These are phyloP conservation scores for Girardinichthys multiradiatus DNA, from an alignment of 2,113 vertebrate genomes.

Conservation along the genomic window DNA sequence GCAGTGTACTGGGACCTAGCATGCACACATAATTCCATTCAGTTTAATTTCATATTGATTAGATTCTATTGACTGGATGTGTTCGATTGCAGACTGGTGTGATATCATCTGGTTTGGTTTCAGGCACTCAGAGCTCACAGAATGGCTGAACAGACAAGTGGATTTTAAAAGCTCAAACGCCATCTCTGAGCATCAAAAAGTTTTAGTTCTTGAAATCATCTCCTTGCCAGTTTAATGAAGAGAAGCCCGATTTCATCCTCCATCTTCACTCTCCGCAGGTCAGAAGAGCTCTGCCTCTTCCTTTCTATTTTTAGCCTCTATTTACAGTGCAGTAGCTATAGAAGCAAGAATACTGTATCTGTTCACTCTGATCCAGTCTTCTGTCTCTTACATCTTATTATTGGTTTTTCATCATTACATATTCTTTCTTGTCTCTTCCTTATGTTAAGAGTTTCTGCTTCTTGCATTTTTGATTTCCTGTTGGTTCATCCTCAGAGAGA, in stretches of 20 bases:
- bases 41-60: slow-evolving; percentile 49
- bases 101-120: slow-evolving; percentile 24
- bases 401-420: slow-evolving; percentile 1
- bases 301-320: slow-evolving; percentile 77
- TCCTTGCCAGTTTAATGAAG: slow-evolving; percentile 32
- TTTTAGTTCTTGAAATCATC: slow-evolving; percentile 41
- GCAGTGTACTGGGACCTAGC: neutral
- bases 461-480: slow-evolving; percentile 4
- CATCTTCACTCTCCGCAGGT: slow-evolving; percentile 54
- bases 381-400: slow-evolving; percentile 19
- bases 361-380: slow-evolving; percentile 39
- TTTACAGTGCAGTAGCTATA: slow-evolving; percentile 73
- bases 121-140: slow-evolving; percentile 29
- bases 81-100: slow-evolving; percentile 10
- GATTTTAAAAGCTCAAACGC: slow-evolving; percentile 49
- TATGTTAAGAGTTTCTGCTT: neutral
- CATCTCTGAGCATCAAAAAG: slow-evolving; percentile 28
- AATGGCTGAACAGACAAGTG: slow-evolving; percentile 18
- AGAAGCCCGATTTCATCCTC: slow-evolving; percentile 40
- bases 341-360: slow-evolving; percentile 55
- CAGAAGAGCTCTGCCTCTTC: slow-evolving; percentile 64
- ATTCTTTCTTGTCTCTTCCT: neutral
- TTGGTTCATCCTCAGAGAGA: slow-evolving; percentile 4
- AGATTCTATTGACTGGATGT: slow-evolving; percentile 12
- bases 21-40: slow-evolving; percentile 14